These are phyloP conservation scores for Drosophila emarginata DNA, from an alignment of 2,888 invertebrate species.

Conservation along the genomic window DNA sequence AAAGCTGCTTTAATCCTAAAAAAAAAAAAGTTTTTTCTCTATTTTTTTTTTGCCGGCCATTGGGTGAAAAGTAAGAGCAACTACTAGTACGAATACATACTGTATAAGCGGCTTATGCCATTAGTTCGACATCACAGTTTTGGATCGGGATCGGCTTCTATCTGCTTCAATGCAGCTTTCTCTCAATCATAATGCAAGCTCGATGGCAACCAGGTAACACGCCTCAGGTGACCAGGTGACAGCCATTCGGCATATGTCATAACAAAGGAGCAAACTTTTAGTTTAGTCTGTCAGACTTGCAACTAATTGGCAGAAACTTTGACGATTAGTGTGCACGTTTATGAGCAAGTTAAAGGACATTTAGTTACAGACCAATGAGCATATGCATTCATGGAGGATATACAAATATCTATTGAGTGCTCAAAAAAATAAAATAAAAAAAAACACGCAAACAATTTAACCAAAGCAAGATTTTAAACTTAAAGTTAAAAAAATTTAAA, in stretches of 20 bases:
- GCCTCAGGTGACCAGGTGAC: neutral
- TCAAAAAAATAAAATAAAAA: too few relatives aligned
- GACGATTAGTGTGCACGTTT: neutral
- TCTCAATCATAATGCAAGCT: conserved; percentile 17
- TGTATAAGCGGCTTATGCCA: conserved; percentile 64
- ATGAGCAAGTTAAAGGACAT: neutral
- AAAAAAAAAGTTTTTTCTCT: conserved; percentile 27
- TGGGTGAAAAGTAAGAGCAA: conserved; percentile 60
- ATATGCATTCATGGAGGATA: neutral
- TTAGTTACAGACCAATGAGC: neutral
- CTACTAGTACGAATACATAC: conserved; percentile 43
- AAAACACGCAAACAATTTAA: too few relatives aligned
- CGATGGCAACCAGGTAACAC: neutral
- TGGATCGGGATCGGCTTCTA: conserved; percentile 5
- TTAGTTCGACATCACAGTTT: conserved; percentile 51
- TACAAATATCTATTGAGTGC: neutral
- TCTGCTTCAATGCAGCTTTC: conserved; percentile 9
- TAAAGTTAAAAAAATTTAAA: too few relatives aligned
- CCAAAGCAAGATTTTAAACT: too few relatives aligned
- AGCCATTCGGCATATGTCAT: conserved; percentile 1
- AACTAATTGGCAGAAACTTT: conserved; percentile 3
- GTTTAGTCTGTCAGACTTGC: neutral
- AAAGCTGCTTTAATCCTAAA: conserved; percentile 59
- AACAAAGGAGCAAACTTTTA: neutral
- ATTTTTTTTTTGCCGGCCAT: conserved; percentile 34